A percentile compares a stretch with the other conserved stretches of the same genome.
Conservation (phyloP, 1,140 invertebrate species). For the Cephus cinctus region DNA sequence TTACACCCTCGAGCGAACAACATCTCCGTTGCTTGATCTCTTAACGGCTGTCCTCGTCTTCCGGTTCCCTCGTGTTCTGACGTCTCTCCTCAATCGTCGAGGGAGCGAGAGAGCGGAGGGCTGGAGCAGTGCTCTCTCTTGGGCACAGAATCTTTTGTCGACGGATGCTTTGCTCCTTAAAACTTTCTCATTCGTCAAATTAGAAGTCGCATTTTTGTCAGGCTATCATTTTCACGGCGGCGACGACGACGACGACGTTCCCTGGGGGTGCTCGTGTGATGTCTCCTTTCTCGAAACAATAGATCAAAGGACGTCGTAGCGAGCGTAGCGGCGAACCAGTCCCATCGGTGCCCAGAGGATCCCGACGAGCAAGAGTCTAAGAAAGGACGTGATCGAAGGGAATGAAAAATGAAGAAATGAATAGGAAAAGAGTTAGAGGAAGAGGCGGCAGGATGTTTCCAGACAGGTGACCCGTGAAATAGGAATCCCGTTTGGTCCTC, state of each 20-base stretch:
- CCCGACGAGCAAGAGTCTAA: constrained; percentile 14
- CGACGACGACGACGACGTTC: constrained; percentile 29
- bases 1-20: too few relatives aligned
- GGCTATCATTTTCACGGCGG: too few relatives aligned
- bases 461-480: constrained; percentile 47
- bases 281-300: constrained; percentile 31
- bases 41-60: too few relatives aligned
- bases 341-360: constrained; percentile 6
- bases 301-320: constrained; percentile 32
- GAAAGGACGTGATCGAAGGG: background rate
- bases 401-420: background rate
- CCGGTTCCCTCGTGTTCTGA: too few relatives aligned
- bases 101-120: too few relatives aligned
- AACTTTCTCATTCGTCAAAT: constrained; percentile 51
- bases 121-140: too few relatives aligned
- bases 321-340: constrained; percentile 7
- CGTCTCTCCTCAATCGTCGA: too few relatives aligned
- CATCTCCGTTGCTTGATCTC: too few relatives aligned
- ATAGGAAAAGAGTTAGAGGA: background rate
- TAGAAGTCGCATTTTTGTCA: constrained; percentile 42
- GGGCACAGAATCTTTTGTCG: too few relatives aligned
- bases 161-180: constrained; percentile 35
- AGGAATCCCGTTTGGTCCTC: constrained; percentile 42
- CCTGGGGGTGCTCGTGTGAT: too few relatives aligned
- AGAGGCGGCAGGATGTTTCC: constrained; percentile 28